Percentiles rank a stretch among this genome's conserved stretches.
phyloP scores from a whole-genome alignment of 2,113 vertebrate species.

The Ailurus styani region DNA sequence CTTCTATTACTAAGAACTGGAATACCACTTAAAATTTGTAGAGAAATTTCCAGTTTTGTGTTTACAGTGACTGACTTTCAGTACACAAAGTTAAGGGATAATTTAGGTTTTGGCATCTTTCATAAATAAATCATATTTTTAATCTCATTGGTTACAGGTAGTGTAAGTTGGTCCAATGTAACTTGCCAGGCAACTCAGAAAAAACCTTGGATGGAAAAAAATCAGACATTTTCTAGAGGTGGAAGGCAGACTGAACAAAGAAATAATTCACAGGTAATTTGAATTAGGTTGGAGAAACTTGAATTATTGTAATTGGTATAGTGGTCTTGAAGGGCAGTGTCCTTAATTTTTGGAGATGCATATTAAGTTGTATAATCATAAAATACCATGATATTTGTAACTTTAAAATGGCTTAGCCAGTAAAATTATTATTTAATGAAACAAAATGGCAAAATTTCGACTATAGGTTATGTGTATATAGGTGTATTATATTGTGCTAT shows the following conservation, averaged over 20 bases:
- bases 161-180: constrained; percentile 88
- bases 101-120: constrained; percentile 6
- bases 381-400: neutral
- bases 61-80: constrained; percentile 31
- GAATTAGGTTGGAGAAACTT: constrained; percentile 7
- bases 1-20: neutral
- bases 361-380: constrained; percentile 8
- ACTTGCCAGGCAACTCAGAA: constrained; percentile 91
- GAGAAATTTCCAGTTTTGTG: neutral
- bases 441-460: neutral
- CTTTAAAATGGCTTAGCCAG: neutral
- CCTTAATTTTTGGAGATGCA: neutral
- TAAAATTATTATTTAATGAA: neutral
- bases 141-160: constrained; percentile 71
- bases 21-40: neutral
- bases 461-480: neutral
- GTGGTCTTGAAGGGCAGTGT: neutral
- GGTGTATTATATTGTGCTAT: neutral
- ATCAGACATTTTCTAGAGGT: constrained; percentile 85
- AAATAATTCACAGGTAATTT: constrained; percentile 88
- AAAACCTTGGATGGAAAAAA: constrained; percentile 90
- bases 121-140: constrained; percentile 12
- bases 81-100: neutral
- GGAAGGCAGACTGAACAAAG: constrained; percentile 90
- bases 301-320: neutral